phyloP scores from a whole-genome alignment of 2,797 vertebrate species.

The Tolypeutes matacus region DNA sequence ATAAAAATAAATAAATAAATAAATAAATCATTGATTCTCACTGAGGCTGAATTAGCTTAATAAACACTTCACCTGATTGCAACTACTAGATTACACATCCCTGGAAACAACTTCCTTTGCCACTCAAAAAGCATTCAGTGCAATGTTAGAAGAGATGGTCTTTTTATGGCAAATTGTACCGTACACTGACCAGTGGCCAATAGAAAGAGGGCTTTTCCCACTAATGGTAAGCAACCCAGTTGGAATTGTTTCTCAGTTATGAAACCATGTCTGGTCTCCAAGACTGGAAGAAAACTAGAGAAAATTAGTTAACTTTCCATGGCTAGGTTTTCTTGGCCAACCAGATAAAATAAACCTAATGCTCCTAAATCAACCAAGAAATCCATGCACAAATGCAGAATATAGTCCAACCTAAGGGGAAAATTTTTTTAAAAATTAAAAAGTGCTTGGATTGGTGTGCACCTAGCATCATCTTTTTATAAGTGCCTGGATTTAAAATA shows the following conservation, averaged over 20 bases:
- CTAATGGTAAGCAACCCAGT: neutral
- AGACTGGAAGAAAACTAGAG: neutral
- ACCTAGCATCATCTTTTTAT: neutral
- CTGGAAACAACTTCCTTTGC: neutral
- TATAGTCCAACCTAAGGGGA: neutral
- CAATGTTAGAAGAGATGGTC: neutral
- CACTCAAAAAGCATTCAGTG: neutral
- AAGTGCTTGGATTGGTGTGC: neutral
- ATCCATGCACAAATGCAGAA: neutral
- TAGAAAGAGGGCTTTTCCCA: neutral
- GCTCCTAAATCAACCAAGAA: neutral
- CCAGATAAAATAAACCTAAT: slow-evolving; percentile 5
- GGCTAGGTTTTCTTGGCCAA: neutral
- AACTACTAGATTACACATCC: neutral
- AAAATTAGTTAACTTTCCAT: neutral
- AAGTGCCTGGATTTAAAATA: slow-evolving; percentile 40
- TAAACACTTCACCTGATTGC: neutral
- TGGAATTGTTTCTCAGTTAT: neutral
- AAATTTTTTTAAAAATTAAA: neutral
- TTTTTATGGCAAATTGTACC: neutral
- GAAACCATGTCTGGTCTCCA: neutral
- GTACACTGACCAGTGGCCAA: neutral
- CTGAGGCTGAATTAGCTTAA: neutral
- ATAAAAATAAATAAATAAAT: neutral
- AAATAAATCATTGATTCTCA: neutral